Base-by-base conservation (phyloP, 2,888 invertebrate genomes). In the Onchidella celtica region DNA sequence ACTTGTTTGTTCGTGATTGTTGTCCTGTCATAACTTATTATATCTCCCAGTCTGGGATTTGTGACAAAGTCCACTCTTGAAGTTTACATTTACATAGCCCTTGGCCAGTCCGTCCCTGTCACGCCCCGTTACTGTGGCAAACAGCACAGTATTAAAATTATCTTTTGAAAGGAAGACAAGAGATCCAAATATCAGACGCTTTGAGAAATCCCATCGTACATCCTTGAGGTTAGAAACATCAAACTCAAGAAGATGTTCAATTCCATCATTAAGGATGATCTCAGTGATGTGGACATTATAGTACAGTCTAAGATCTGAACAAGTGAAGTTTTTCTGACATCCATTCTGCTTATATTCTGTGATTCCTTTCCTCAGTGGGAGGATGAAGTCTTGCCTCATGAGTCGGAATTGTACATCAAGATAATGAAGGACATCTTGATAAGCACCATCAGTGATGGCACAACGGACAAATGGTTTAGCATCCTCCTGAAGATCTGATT, bases 301-400 rank as follows among this genome's bases (percentile, higher is more conserved):
- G 83, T 93, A 92, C 0, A 84, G 34, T 29, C 83, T 81, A 40
- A 69, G 59, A 40, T 65, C 38, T 9, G 59, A 75, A 17, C 21
- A 63, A 14, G 40, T 29, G n/a, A 65, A 82, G 36, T 55, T 2
- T 77, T 72, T 40, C 29, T 36, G 47, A 17, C 32, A 36, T 4
- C 72, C 79, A 73, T 29, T 78, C 11, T 65, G 40, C 85, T 94
- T 89, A 88, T 95, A 95, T 89, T 94, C 94, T 86, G 91, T 90
- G 90, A 96, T 95, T 82, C 96, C 96, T 88, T 95, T 95, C 47
- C 96, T 93, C 34, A 97, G 91, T 0, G 97, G 96, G 34, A 95
- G 94, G 40, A 96, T 94, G 90, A 96, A 97, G 93, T 97, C 97
- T 93, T 97, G 97, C 47, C 96, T 93, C 68, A 97, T 90, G 47